Evolutionary conservation across 2,113 vertebrate genomes (phyloP), one percentile per base, ranked within the genome.

Genomic region (Nasalis larvatus): DNA sequence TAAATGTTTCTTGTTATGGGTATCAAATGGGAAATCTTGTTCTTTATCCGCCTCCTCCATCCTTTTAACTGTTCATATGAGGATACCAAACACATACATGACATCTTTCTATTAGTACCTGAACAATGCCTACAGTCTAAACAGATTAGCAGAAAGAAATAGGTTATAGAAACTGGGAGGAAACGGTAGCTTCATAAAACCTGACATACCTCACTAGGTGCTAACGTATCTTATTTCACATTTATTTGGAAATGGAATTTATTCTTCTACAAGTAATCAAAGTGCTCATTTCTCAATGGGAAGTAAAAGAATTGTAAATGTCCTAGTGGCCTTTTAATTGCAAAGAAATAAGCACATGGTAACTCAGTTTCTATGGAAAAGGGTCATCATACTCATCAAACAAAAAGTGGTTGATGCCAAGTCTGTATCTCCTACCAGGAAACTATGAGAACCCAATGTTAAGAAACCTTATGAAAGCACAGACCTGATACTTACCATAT

Each of bases 181-280:
- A 68, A 91, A 96, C 86, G 56, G 40, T 58, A 85, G 69, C 74
- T 97, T 96, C 45, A 76, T 56, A 78, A 52, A 78, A 91, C 45
- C 63, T 83, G 49, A 69, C 56, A 63, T 35, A 95, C 35, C 30
- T 78, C 42, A 92, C 45, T 49, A 95, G 40, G 47, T 90, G 2
- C 63, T 97, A 82, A 94, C 69, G 66, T 25, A 80, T 86, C 32
- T 84, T 81, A 66, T 80, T 88, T 97, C 23, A 35, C 97, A 89
- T 95, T 89, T 96, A 96, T 84, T 73, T 97, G 63, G 85, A 92
- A 98, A 91, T 94, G 92, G 95, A 89, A 98, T 97, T 97, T 98
- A 84, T 49, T 96, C 86, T 89, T 95, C 92, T 40, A 68, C 27
- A 87, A 85, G 83, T 93, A 89, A 81, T 94, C 83, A 96, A 95